Base-by-base conservation (phyloP, 2,888 invertebrate species). In the Trissolcus japonicus region DNA sequence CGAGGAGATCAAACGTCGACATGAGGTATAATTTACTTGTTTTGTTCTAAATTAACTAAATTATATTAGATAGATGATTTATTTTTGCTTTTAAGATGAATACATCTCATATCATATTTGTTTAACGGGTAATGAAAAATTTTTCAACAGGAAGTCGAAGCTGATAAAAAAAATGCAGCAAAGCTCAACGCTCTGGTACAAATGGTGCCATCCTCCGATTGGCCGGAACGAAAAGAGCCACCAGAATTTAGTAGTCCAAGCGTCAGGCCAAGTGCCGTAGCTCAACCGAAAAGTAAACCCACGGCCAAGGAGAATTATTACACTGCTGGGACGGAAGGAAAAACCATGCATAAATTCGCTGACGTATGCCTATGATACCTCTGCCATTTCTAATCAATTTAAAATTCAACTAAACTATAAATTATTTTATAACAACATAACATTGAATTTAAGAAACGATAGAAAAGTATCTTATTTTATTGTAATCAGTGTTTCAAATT, bases 81-180 rank as follows among this genome's bases (percentile, higher is more conserved):
- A n/a, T n/a, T n/a, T n/a, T n/a, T n/a, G n/a, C n/a, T n/a, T n/a
- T n/a, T n/a, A n/a, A n/a, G n/a, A n/a, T n/a, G n/a, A n/a, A n/a
- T n/a, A n/a, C n/a, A n/a, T n/a, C n/a, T n/a, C n/a, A n/a, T n/a
- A n/a, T n/a, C n/a, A n/a, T n/a, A n/a, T n/a, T n/a, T n/a, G n/a
- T n/a, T n/a, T n/a, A 35, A 35, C 9, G 35, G 35, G 35, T 11
- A 4, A 7, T 35, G 6, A 7, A 3, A 51, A 51, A 21, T 19
- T 51, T 19, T 46, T 14, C 50, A 50, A n/a, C 53, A 88, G 88
- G 90, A 90, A 83, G 90, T 90, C 6, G 90, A 90, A 80, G 89
- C 88, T 13, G 90, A 90, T 81, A 89, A 89, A 63, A 85, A 89
- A 69, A 86, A 87, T 82, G 90, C 90, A 51, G 88, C 89, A 0